A percentile compares a stretch with the other conserved stretches of the same genome.
Conservation (phyloP, 2,888 invertebrate genomes). For the Globia sparganii region DNA sequence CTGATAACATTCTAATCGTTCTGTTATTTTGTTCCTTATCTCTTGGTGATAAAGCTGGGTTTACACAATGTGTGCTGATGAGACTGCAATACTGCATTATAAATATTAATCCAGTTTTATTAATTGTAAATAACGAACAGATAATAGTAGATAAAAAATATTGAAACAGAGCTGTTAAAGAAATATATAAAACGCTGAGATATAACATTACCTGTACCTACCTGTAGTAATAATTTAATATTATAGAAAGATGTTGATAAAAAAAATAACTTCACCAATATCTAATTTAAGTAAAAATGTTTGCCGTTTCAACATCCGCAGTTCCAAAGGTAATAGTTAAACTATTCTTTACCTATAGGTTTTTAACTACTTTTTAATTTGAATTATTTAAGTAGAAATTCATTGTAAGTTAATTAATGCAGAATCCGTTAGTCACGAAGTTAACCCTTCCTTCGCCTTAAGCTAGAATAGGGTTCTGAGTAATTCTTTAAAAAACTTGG, state of each 20-base stretch:
- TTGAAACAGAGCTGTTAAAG: neutral
- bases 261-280: constrained; percentile 54
- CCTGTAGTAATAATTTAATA: neutral
- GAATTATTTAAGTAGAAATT: neutral
- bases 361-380: neutral
- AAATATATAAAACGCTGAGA: neutral
- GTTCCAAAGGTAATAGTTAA: constrained; percentile 63
- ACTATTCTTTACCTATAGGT: no score
- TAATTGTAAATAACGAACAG: neutral
- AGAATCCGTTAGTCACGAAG: neutral
- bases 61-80: constrained; percentile 10
- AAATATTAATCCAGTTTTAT: neutral
- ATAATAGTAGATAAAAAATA: constrained; percentile 13
- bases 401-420: neutral
- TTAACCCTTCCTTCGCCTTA: neutral
- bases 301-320: constrained; percentile 67
- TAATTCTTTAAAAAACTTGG: neutral
- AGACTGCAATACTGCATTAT: neutral
- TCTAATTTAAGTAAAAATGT: constrained; percentile 55
- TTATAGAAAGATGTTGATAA: constrained; percentile 62
- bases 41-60: constrained; percentile 4
- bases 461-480: neutral
- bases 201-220: neutral
- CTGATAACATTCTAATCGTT: constrained; percentile 18
- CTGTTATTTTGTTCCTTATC: neutral